Evolutionary conservation across 2,797 vertebrate species (phyloP).

Genomic region (Picus viridis): DNA sequence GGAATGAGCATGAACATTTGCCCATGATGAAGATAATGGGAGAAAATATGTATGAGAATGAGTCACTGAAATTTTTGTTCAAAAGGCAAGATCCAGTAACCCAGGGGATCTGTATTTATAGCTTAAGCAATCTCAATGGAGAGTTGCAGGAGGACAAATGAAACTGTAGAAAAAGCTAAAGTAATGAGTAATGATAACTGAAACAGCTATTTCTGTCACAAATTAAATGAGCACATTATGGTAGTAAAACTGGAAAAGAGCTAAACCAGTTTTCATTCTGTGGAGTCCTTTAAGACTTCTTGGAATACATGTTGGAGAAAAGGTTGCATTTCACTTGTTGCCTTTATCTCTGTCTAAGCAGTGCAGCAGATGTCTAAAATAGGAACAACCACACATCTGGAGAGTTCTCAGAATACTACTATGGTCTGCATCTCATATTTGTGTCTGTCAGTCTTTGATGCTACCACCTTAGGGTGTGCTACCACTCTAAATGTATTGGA

Average conservation of each 20-base stretch:
- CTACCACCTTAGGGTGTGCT: neutral
- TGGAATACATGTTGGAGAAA: neutral
- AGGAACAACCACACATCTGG: neutral
- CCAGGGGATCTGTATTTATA: slow-evolving; percentile 78
- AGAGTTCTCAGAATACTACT: neutral
- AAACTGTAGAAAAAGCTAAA: slow-evolving; percentile 60
- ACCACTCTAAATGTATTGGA: neutral
- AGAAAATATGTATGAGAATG: slow-evolving; percentile 60
- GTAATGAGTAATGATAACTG: slow-evolving; percentile 47
- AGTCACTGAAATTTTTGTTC: slow-evolving; percentile 68
- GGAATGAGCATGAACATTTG: neutral
- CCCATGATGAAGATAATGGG: slow-evolving; percentile 30
- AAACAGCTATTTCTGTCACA: slow-evolving; percentile 46
- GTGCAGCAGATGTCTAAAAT: neutral
- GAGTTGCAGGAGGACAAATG: slow-evolving; percentile 57
- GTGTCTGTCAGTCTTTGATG: neutral
- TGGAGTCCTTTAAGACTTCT: neutral
- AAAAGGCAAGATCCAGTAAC: slow-evolving; percentile 66
- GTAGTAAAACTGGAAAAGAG: slow-evolving; percentile 16
- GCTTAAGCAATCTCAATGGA: slow-evolving; percentile 14
- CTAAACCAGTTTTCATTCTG: slow-evolving; percentile 22
- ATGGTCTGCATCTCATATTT: neutral
- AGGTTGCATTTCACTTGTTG: neutral
- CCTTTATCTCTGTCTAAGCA: neutral
- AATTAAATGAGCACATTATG: slow-evolving; percentile 12